Conservation (phyloP, 2,797 vertebrate species). For the Acanthurus lineatus region DNA sequence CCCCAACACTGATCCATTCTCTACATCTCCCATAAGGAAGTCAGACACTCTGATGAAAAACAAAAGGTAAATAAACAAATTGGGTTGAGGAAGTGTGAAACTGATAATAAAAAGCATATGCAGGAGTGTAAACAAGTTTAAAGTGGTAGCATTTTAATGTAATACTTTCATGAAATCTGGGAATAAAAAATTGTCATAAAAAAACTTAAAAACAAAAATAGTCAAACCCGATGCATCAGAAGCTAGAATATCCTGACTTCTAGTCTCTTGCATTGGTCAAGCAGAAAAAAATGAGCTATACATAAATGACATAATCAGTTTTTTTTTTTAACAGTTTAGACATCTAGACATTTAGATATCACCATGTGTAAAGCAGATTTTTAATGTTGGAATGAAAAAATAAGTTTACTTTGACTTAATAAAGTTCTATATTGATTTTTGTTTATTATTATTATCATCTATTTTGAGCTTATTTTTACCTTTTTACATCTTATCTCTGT, state of each 20-base stretch:
- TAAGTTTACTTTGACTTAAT: no score
- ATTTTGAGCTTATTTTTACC: background rate
- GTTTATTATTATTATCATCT: background rate
- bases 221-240: background rate
- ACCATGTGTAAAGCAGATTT: background rate
- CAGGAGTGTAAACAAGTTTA: background rate
- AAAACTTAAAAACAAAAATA: background rate
- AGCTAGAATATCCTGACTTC: background rate
- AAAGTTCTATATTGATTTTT: no score
- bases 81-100: background rate
- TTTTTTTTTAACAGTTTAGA: no score
- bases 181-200: background rate
- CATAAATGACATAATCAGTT: background rate
- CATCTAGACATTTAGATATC: background rate
- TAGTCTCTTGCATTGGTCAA: background rate
- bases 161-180: background rate
- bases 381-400: background rate
- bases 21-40: constrained; percentile 99
- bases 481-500: background rate
- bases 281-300: background rate
- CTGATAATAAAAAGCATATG: background rate
- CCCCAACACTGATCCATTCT: constrained; percentile 93
- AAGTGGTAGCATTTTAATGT: background rate
- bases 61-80: background rate
- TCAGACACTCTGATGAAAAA: constrained; percentile 93